A percentile compares a stretch with the other conserved stretches of the same genome.
Evolutionary conservation across 2,797 vertebrate genomes (phyloP).

Genomic region (Lagodon rhomboides): DNA sequence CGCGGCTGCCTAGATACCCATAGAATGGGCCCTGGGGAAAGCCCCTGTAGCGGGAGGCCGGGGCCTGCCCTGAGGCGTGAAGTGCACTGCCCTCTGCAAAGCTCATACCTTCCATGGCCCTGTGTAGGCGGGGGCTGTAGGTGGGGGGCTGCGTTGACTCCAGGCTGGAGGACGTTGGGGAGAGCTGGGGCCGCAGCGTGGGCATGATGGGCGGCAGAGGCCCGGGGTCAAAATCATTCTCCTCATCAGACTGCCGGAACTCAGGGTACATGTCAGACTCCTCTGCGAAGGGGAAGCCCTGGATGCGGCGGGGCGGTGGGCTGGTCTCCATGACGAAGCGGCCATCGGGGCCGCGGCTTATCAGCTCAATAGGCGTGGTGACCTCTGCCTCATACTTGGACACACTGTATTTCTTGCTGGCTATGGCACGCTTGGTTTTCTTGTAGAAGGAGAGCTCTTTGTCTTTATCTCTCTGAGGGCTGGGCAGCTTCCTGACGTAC

Average conservation of each 20-base stretch:
- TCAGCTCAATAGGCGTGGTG: conserved; percentile 98
- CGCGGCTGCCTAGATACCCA: conserved; percentile 95
- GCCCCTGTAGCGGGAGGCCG: conserved; percentile 91
- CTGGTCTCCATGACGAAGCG: conserved; percentile 95
- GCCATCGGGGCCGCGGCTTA: conserved; percentile 96
- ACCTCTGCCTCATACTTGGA: conserved; percentile 97
- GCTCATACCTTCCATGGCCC: conserved; percentile 93
- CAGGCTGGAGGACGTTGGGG: conserved; percentile 97
- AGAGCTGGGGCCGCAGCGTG: conserved; percentile 95
- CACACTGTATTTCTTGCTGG: conserved; percentile 98
- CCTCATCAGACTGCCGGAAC: conserved; percentile 99
- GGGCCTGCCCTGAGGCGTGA: conserved; percentile 95
- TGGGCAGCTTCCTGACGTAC: conserved; percentile 94
- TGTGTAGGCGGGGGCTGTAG: conserved; percentile 98
- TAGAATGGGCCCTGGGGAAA: conserved; percentile 97
- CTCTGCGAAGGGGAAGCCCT: conserved; percentile 98
- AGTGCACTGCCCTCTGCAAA: conserved; percentile 91
- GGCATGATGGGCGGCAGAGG: conserved; percentile 93
- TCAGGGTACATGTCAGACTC: conserved; percentile 99
- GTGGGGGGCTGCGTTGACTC: conserved; percentile 98
- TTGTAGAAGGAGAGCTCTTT: conserved; percentile 98
- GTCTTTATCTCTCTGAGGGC: conserved; percentile 91
- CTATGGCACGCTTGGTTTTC: conserved; percentile 99
- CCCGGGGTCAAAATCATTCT: conserved; percentile 95
- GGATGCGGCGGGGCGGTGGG: conserved; percentile 92